phyloP scores from a whole-genome alignment of 2,888 invertebrate species.

The Mythimna impura region DNA sequence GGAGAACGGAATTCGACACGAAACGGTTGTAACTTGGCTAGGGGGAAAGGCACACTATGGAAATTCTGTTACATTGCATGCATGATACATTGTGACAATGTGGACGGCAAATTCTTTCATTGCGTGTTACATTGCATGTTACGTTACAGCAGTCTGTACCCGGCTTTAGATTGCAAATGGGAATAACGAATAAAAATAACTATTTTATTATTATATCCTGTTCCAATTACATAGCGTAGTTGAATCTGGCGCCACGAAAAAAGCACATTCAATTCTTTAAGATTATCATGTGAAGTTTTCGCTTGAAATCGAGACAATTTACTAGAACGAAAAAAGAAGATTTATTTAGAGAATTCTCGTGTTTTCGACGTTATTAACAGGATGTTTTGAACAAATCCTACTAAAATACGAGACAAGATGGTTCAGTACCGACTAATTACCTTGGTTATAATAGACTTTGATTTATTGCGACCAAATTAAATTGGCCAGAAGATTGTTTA shows the following conservation, averaged over 20 bases:
- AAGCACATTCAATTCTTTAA: constrained; percentile 1
- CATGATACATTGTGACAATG: too few relatives aligned
- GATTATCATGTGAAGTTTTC: too few relatives aligned
- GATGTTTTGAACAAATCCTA: not conserved
- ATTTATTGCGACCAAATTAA: constrained; percentile 53
- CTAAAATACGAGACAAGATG: not conserved
- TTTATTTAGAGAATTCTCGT: not conserved
- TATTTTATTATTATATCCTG: not conserved
- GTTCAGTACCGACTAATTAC: constrained; percentile 27
- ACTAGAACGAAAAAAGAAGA: not conserved
- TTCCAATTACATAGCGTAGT: not conserved
- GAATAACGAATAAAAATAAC: constrained; percentile 1
- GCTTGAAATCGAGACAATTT: not conserved
- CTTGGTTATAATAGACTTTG: constrained; percentile 39
- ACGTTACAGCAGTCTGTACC: too few relatives aligned
- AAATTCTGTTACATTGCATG: too few relatives aligned
- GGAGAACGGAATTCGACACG: too few relatives aligned
- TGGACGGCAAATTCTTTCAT: too few relatives aligned
- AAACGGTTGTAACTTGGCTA: too few relatives aligned
- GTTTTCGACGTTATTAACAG: not conserved
- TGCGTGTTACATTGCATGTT: too few relatives aligned
- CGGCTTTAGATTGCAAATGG: too few relatives aligned
- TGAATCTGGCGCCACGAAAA: not conserved
- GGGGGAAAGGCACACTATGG: too few relatives aligned
- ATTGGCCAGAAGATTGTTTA: constrained; percentile 44